Base-by-base conservation (phyloP, 2,888 invertebrate species). In the Anoplius nigerrimus region DNA sequence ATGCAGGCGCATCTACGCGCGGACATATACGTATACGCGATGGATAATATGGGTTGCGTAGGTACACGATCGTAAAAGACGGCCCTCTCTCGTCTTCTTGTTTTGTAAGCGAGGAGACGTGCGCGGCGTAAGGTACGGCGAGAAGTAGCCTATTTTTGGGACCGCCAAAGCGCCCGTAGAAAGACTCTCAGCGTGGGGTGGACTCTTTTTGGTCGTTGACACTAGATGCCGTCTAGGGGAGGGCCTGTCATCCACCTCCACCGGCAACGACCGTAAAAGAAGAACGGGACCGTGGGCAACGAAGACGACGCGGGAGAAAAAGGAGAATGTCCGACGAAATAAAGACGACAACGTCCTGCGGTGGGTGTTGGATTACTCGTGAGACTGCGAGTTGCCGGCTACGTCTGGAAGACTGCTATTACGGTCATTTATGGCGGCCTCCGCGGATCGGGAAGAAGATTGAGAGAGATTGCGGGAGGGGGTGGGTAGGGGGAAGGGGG, bases 221-320 rank as follows among this genome's bases (percentile, higher is more conserved):
- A 74, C 66, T 78, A 78, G 74, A 78, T 67, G 74, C 72, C 72
- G 71, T 65, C 74, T 78, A 78, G 78, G 69, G 74, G 70, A 73
- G 73, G 71, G 53, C 66, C 55, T 52, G 55, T 72, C 53, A 59
- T 55, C 13, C 18, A 42, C n/a, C 22, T 6, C 24, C 64, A 48
- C 27, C 64, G 53, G 52, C 62, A 60, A 70, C 66, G 72, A 46
- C 61, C 59, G 68, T 78, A 73, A 75, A 78, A 73, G 65, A 74
- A 72, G 73, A 74, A 66, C 68, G 62, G 56, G 64, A 66, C 57
- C 64, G 34, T 60, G 66, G 65, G 61, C 54, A 42, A 57, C 55
- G 46, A 34, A 68, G 69, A 58, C 48, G 46, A 53, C 42, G 58
- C 52, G 15, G 48, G 48, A 59, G 64, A 73, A 65, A 68, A 56